Base-by-base conservation (phyloP, 1,140 invertebrate species). In the Microplitis mediator region DNA sequence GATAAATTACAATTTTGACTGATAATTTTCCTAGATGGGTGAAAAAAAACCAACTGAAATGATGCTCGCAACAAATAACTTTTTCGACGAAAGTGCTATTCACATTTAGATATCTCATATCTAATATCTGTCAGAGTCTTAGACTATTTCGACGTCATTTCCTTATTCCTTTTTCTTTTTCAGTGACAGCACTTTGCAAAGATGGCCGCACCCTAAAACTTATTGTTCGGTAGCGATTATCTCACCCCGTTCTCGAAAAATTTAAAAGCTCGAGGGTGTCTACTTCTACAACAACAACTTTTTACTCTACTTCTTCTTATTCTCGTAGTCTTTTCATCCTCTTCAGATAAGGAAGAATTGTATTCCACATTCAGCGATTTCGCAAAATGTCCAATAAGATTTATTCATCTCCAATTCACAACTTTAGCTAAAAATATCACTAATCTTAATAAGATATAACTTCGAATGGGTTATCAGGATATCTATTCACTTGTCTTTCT, bases 161-260 rank as follows among this genome's bases (percentile, higher is more conserved):
- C 36, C 61, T 58, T 58, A 51, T 32, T 72, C 71, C 66, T 32
- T 14, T 16, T 23, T 23, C 23, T 23, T 23, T 23, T 23, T 23
- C 23, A 0, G 23, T 23, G 23, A 23, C 23, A 23, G 23, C 23
- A 23, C 23, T 45, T 45, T 45, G 8, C 39, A 11, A 63, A 70
- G 61, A 72, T 61, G 66, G 35, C 62, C 60, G 52, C 31, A 13
- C 58, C 16, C 16, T 34, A 23, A 60, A 70, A 75, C 74, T 75
- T 75, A 75, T 72, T 72, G 67, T 75, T 75, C 60, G 66, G 64
- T 23, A 65, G 66, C 70, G 70, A 72, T 75, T 75, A 75, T 75
- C 74, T 72, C 74, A 75, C 74, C 70, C 74, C 56, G 23, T 23
- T 23, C 23, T 23, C 9, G 54, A 14, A 4, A 35, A 32, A 61